Evolutionary conservation across 2,888 invertebrate genomes (phyloP), one percentile per base, ranked within the genome.

Genomic region (Diplazon laetatorius): DNA sequence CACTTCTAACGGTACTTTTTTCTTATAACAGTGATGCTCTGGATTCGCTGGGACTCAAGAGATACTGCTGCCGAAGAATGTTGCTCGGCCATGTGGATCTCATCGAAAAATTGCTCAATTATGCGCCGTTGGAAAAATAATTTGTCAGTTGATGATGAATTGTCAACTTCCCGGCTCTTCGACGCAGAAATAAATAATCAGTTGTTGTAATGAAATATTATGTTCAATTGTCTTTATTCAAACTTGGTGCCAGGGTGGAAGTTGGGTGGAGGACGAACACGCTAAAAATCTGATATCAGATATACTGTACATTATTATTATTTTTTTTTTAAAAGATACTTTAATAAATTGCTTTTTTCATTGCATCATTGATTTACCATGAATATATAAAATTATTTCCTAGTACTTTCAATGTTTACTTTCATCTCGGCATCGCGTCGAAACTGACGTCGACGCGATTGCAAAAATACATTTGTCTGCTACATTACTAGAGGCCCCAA

Each of bases 81-180:
- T 93, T 99, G 18, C 94, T 99, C 0, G 97, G 99, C 5, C 99
- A 99, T 90, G 99, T 99, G 0, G 99, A 99, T 92, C 93, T 99
- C n/a, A 99, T 99, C 91, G 99, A 99, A 91, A 99, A 99, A 91
- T 93, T 99, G n/a, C 94, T 99, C 46, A 99, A 99, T 93, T 99
- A 99, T 91, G 98, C 99, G 30, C 99, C 99, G 0, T 92, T 99
- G 69, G 99, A 99, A 91, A 99, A 99, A 92, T 98, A 93, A 91
- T 25, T 68, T 55, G 30, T 10, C 18, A 8, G 4, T 3, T 42
- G 9, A 30, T 0, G 30, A 10, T 52, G 20, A 16, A 70, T 50
- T 18, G 22, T 48, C 18, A 16, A 12, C 35, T 0, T 18, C 9
- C 9, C 8, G 3, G 6, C 8, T 10, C 9, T 10, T 8, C 1